These are phyloP conservation scores for Cyprinodon diabolis DNA, from an alignment of 2,797 vertebrate genomes.

Conservation along the genomic window DNA sequence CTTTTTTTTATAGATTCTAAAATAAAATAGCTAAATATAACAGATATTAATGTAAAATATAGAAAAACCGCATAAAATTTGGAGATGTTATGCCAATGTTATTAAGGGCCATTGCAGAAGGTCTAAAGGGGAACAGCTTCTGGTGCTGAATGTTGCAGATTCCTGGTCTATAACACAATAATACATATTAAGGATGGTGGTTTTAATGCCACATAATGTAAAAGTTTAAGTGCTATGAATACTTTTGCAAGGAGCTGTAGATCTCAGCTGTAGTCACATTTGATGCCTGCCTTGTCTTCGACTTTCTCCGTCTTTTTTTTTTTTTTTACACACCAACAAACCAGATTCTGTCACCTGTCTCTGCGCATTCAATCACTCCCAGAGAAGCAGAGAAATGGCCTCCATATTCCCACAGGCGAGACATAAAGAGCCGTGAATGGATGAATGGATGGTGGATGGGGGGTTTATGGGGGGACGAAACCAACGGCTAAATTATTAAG, in stretches of 20 bases:
- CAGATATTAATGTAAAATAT: no score
- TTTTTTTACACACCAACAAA: slow-evolving; percentile 53
- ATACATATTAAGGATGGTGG: not conserved
- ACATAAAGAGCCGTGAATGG: slow-evolving; percentile 78
- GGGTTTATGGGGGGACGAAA: slow-evolving; percentile 54
- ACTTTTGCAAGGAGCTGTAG: slow-evolving; percentile 3
- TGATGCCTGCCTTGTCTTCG: slow-evolving; percentile 40
- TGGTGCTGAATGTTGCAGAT: no score
- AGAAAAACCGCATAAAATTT: no score
- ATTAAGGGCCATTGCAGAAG: no score
- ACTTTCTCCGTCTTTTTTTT: slow-evolving; percentile 34
- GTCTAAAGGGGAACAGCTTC: no score
- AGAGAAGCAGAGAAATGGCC: slow-evolving; percentile 65
- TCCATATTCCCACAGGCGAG: slow-evolving; percentile 77
- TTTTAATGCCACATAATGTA: not conserved
- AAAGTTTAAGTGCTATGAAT: not conserved
- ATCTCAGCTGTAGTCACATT: slow-evolving; percentile 44
- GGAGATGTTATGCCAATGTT: no score
- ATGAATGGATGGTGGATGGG: slow-evolving; percentile 51
- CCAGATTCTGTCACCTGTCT: slow-evolving; percentile 73
- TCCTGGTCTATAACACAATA: not conserved
- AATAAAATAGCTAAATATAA: no score
- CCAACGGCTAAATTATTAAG: slow-evolving; percentile 87
- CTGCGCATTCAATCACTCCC: slow-evolving; percentile 67
- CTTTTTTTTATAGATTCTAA: no score